phyloP scores from a whole-genome alignment of 2,888 invertebrate genomes.

The Salpingus planirostris region DNA sequence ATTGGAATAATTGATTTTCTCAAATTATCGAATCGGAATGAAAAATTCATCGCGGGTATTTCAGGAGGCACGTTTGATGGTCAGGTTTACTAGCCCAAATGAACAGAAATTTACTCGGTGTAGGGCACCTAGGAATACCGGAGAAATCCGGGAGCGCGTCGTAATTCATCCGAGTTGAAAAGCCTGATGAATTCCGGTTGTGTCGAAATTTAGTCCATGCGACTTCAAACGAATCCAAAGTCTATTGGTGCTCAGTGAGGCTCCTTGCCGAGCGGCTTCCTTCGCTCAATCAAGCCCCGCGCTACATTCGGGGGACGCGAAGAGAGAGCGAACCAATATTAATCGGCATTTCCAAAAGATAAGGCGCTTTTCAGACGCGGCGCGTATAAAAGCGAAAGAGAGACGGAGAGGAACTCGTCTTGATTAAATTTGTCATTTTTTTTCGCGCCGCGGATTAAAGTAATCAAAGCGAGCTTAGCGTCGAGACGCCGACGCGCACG shows the following conservation, averaged over 20 bases:
- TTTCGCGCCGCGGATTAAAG: constrained; percentile 12
- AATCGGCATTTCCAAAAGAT: constrained; percentile 12
- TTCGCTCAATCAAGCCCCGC: constrained; percentile 25
- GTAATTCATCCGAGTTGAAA: not conserved
- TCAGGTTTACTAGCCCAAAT: no score
- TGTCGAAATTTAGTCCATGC: constrained; percentile 4
- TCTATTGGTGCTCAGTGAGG: constrained; percentile 17
- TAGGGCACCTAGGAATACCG: no score
- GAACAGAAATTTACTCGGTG: no score
- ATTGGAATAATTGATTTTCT: no score
- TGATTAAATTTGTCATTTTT: constrained; percentile 16
- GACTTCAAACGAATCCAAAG: constrained; percentile 22
- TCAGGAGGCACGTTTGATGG: no score
- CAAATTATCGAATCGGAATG: no score
- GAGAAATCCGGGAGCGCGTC: no score
- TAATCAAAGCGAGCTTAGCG: constrained; percentile 18
- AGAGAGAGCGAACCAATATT: constrained; percentile 9
- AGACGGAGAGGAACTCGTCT: constrained; percentile 10
- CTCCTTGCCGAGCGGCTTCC: constrained; percentile 13
- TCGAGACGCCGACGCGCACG: constrained; percentile 11
- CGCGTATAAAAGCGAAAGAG: no score
- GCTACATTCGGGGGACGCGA: not conserved
- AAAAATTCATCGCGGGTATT: no score
- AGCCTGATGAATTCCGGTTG: constrained; percentile 10
- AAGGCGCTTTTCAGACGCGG: constrained; percentile 3